Percentiles rank a stretch among this genome's conserved stretches.
Conservation (phyloP, 2,113 vertebrate species). For the Calidris pugnax region DNA sequence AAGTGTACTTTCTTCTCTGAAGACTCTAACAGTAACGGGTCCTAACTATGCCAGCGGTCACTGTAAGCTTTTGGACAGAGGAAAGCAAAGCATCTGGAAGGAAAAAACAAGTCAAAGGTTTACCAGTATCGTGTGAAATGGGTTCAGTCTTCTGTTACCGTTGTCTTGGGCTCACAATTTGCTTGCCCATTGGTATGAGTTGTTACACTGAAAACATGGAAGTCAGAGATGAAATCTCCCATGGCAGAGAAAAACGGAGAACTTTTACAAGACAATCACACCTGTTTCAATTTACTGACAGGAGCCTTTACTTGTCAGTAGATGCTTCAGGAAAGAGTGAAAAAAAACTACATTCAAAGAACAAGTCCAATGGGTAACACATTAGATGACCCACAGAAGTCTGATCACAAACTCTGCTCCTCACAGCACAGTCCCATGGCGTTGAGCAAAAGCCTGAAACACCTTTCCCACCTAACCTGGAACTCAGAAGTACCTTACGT, state of each 20-base stretch:
- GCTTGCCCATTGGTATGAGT: not conserved
- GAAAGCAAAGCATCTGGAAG: constrained; percentile 13
- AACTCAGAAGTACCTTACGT: not conserved
- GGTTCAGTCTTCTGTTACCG: not conserved
- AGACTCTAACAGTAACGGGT: not conserved
- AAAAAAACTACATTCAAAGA: not conserved
- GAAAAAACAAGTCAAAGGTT: constrained; percentile 4
- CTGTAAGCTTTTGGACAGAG: not conserved
- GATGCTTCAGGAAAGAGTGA: not conserved
- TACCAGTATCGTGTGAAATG: not conserved
- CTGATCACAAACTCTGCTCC: not conserved
- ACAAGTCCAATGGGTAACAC: not conserved
- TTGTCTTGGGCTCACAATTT: not conserved
- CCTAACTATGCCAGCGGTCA: not conserved
- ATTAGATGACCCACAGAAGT: not conserved
- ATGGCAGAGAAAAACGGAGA: not conserved
- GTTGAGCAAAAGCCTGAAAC: not conserved
- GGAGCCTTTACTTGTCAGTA: not conserved
- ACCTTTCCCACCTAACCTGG: not conserved
- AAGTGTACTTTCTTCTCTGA: not conserved
- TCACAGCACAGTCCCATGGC: not conserved
- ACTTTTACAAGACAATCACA: not conserved
- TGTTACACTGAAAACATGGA: not conserved
- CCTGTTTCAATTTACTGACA: not conserved
- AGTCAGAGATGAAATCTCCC: not conserved